Conservation (phyloP, 2,888 invertebrate species). For the Odontocolon sp. region DNA sequence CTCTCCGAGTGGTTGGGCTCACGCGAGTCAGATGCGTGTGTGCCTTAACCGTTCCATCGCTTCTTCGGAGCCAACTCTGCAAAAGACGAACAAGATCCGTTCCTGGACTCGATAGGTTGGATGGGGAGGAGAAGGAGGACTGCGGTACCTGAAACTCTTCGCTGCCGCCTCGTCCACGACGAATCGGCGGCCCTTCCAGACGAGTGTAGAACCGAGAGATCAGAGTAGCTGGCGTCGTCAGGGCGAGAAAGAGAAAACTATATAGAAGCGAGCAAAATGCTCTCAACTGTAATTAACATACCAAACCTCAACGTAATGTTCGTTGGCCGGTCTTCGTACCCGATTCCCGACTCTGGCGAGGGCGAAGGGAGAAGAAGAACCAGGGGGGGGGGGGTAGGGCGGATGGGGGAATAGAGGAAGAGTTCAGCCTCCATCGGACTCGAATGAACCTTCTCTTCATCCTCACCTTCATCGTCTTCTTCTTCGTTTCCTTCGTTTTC, state of each 20-base stretch:
- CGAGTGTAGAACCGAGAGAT: slow-evolving; percentile 45
- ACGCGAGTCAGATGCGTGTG: slow-evolving; percentile 66
- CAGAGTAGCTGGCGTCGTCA: not conserved
- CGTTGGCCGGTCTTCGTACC: slow-evolving; percentile 55
- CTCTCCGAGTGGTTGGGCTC: slow-evolving; percentile 66
- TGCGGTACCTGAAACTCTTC: slow-evolving; percentile 41
- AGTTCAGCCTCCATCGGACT: slow-evolving; percentile 16
- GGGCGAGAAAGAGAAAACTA: slow-evolving; percentile 55
- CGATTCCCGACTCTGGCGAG: slow-evolving; percentile 35
- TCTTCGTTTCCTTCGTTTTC: slow-evolving; percentile 36
- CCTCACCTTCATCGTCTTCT: slow-evolving; percentile 8
- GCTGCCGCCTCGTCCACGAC: slow-evolving; percentile 56
- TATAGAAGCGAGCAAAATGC: slow-evolving; percentile 68
- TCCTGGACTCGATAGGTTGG: too few species aligned
- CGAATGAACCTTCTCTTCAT: slow-evolving; percentile 29
- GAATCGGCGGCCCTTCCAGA: slow-evolving; percentile 58
- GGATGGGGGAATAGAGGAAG: slow-evolving; percentile 52
- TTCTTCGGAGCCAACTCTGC: slow-evolving; percentile 48
- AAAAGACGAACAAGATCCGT: slow-evolving; percentile 42
- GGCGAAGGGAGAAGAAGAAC: slow-evolving; percentile 32
- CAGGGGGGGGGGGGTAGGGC: slow-evolving; percentile 25
- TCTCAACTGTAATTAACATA: slow-evolving; percentile 80
- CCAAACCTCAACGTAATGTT: slow-evolving; percentile 75
- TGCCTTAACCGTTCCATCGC: slow-evolving; percentile 60
- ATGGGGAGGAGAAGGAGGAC: slow-evolving; percentile 13